These are phyloP conservation scores for Empidonax alnorum DNA, from an alignment of 2,113 vertebrate species.

Conservation along the genomic window DNA sequence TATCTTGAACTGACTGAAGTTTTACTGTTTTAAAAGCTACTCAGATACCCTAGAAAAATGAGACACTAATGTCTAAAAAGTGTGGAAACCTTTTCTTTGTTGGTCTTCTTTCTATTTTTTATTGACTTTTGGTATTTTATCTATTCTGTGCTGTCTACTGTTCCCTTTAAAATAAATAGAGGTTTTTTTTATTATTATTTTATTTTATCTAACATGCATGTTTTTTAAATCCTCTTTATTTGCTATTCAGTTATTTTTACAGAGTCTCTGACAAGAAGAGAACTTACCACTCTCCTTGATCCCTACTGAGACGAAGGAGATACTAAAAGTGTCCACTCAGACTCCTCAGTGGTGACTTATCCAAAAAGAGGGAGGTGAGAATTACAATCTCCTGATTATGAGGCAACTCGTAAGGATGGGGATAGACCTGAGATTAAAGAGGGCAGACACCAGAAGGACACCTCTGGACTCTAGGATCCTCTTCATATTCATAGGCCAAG, in stretches of 20 bases:
- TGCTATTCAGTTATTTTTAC: neutral
- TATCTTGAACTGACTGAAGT: neutral
- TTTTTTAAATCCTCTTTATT: neutral
- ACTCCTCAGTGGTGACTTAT: neutral
- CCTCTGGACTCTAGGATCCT: neutral
- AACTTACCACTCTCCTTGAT: neutral
- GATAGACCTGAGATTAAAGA: neutral
- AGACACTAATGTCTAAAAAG: neutral
- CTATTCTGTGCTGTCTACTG: neutral
- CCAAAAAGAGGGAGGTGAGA: neutral
- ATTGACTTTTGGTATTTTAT: neutral
- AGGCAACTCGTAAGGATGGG: neutral
- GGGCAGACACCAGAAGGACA: neutral
- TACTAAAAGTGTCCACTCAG: neutral
- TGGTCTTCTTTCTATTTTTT: neutral
- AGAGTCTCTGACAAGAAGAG: neutral
- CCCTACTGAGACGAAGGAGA: neutral
- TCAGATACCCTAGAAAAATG: neutral
- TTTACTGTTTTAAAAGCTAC: neutral
- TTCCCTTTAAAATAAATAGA: neutral
- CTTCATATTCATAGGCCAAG: neutral
- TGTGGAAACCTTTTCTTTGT: neutral
- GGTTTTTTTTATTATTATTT: too few relatives aligned
- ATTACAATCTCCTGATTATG: neutral
- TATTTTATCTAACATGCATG: neutral